Base-by-base conservation (phyloP, 2,797 vertebrate genomes). In the Tiaroga cobitis region DNA sequence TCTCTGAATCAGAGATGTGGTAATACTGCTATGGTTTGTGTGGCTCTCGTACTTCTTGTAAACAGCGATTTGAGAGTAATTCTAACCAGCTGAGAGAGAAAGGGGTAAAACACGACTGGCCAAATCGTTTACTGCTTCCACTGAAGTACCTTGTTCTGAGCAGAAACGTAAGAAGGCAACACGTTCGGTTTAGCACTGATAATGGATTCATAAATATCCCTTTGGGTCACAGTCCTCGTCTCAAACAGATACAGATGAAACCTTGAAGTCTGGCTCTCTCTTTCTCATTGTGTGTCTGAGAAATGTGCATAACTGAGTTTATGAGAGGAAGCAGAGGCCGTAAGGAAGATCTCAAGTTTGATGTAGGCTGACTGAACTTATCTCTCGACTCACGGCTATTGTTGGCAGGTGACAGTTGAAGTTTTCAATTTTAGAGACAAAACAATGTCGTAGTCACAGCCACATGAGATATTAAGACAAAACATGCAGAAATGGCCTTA, bases 51-150 rank as follows among this genome's bases (percentile, higher is more conserved):
- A 90, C 90, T 91, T 93, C 92, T 94, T 94, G 94, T 95, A 95
- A 96, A 96, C 94, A 94, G 89, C 90, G 90, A 94, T 94, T 93
- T 93, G 85, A 92, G 91, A 90, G 88, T 94, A 94, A 95, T 94
- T 93, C 86, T 92, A 89, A 94, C 94, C 95, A 95, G 92, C 93
- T 94, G 94, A 94, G 89, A 89, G 83, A 54, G 63, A 41, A 24
- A 73, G 32, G 29, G 61, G 26, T 37, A 32, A 49, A 70, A 85
- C n/a, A 65, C 18, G 43, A 46, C 76, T 41, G 67, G 81, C 84
- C 82, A 75, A 86, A 88, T 85, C 19, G 76, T 90, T 86, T 87
- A 87, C 89, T 83, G 82, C 43, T 83, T 87, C 59, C 82, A 79
- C 87, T 5, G 21, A 81, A 87, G 87, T 89, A 90, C 90, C 87